These are phyloP conservation scores for Drosophila virilis DNA, from an alignment of 1,140 invertebrate species.

Conservation along the genomic window DNA sequence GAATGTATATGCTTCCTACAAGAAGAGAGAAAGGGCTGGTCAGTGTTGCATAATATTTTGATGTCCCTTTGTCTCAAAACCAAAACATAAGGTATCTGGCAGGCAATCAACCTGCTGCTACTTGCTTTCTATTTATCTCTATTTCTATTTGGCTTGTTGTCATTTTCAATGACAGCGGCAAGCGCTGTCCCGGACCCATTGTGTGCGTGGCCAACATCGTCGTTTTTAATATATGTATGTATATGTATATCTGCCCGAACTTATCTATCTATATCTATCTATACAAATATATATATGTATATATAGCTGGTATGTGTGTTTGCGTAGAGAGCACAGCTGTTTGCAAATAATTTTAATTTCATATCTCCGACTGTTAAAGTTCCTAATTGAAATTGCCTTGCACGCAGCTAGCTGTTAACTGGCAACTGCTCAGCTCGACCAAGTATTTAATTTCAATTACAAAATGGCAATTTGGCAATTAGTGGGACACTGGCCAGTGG, in stretches of 20 bases:
- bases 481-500: constrained; percentile 8
- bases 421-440: constrained; percentile 13
- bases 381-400: constrained; percentile 70
- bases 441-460: constrained; percentile 79
- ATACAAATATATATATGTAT: constrained; percentile 4
- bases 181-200: constrained; percentile 36
- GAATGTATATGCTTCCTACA: too few species aligned
- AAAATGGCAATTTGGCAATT: constrained; percentile 49
- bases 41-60: too few species aligned
- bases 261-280: constrained; percentile 19
- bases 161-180: constrained; percentile 69
- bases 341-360: constrained; percentile 77
- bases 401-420: constrained; percentile 9
- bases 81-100: not conserved
- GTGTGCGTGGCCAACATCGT: constrained; percentile 29
- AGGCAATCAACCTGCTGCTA: constrained; percentile 1
- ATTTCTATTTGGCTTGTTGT: constrained; percentile 56
- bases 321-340: constrained; percentile 57
- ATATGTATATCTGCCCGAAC: not conserved
- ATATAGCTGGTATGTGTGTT: constrained; percentile 6
- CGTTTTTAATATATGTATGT: constrained; percentile 11
- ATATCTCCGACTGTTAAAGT: constrained; percentile 68
- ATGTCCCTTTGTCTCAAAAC: too few species aligned
- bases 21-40: too few species aligned
- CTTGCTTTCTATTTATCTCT: constrained; percentile 33